Base-by-base conservation (phyloP, 2,888 invertebrate species). In the Gisinianus flammeolus region DNA sequence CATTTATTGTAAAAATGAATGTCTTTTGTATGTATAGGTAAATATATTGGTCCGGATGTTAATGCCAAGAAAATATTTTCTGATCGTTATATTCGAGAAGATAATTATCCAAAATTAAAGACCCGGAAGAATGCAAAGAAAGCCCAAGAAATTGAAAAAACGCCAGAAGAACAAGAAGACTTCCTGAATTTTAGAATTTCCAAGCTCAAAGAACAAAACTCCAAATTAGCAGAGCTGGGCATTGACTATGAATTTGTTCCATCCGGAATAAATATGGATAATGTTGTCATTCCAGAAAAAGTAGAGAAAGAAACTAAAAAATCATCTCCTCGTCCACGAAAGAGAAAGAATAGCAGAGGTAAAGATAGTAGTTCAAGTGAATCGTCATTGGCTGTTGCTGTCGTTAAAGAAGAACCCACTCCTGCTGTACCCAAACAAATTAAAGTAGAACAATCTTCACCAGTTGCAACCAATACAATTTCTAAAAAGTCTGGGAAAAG, bases 181-280 rank as follows among this genome's bases (percentile, higher is more conserved):
- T 66, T 79, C 22, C n/a, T 76, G 22, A n/a, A 77, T 10, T 35
- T 74, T n/a, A 71, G 81, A 26, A 10, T 77, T 16, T 31, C 52
- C 0, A 79, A 79, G 31, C 28, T 82, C 0, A 68, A 80, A 10
- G 71, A 79, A 58, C 73, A 78, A 58, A 83, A 82, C 33, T 58
- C 78, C 30, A 74, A 79, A n/a, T 69, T 81, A 44, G 79, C 79
- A 1, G 77, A 79, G 12, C 68, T 82, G 62, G 83, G 83, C 28
- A 82, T 83, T 52, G 56, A 79, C 4, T 83, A 82, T 52, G 31
- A 78, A 24, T 83, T 78, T 52, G 54, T n/a, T 19, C 52, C 64
- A 5, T n/a, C 58, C 16, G 33, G 24, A 73, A 31, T 22, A 64
- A 66, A 71, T n/a, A 31, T 12, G 22, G 64, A 62, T 28, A 56